Base-by-base conservation (phyloP, 1,140 invertebrate species). In the Schlechtendalia chinensis region DNA sequence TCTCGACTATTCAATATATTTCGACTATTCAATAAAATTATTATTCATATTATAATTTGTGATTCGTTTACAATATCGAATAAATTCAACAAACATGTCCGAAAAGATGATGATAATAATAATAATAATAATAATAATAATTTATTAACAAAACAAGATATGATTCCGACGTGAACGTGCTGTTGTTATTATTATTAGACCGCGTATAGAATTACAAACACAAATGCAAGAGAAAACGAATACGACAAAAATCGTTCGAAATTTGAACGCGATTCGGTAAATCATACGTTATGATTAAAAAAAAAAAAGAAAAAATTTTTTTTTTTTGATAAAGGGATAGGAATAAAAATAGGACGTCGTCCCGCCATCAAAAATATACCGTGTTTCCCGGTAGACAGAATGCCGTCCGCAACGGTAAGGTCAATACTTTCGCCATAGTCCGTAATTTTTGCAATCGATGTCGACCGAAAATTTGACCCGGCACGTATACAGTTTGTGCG, bases 1-100 rank as follows among this genome's bases (percentile, higher is more conserved):
- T 53, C 47, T 71, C 24, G 50, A 71, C 69, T 71, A 71, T 53
- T 71, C 19, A 71, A 72, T 72, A 72, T 54, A 54, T 72, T 54
- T 72, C 11, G 50, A 72, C 69, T 72, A 72, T 71, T 71, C 47
- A 29, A 53, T 27, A 71, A 22, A 27, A 29, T n/a, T 27, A 22
- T 6, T 27, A 19, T 19, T 29, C 5, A 29, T 71, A n/a, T 71
- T 71, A 53, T 29, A 11, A n/a, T 54, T 72, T 10, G 16, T 54
- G 27, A 8, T 24, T 29, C 69, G 17, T 5, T 39, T 56, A 24
- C 27, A 65, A 65, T n/a, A n/a, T 32, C 32, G 32, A 39, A 39
- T 8, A 39, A 32, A 63, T 32, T 29, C 5, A 63, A 63, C 56
- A 58, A 56, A 58, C 6, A 11, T 58, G 53, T 4, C 19, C 53